Evolutionary conservation across 2,113 vertebrate genomes (phyloP).

Genomic region (Melanerpes formicivorus): DNA sequence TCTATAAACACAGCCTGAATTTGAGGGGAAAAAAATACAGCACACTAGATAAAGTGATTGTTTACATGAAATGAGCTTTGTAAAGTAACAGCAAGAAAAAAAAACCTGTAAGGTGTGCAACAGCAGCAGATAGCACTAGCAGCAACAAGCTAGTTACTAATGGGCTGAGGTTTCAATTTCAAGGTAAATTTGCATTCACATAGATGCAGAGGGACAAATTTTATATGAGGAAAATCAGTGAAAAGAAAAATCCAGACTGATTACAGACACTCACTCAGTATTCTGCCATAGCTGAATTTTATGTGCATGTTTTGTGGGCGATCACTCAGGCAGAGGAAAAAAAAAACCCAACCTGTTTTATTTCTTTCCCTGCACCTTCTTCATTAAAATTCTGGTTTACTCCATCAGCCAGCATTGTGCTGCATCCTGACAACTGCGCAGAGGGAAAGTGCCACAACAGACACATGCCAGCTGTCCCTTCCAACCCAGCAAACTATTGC

Average conservation of each 20-base stretch:
- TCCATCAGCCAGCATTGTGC: constrained; percentile 30
- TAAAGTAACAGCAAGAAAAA: not conserved
- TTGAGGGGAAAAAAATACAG: not conserved
- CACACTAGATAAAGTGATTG: not conserved
- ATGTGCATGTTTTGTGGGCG: constrained; percentile 10
- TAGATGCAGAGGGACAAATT: not conserved
- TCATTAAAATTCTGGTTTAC: constrained; percentile 65
- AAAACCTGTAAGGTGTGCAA: not conserved
- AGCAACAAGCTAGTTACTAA: not conserved
- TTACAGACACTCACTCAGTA: not conserved
- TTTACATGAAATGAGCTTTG: not conserved
- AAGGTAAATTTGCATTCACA: constrained; percentile 22
- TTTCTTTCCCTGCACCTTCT: constrained; percentile 47
- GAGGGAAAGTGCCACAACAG: constrained; percentile 31
- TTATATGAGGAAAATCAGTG: not conserved
- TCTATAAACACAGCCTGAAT: not conserved
- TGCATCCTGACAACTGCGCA: constrained; percentile 4
- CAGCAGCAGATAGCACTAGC: not conserved
- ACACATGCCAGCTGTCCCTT: constrained; percentile 50
- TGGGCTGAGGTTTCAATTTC: not conserved
- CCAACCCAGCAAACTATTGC: constrained; percentile 17
- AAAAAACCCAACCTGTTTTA: not conserved
- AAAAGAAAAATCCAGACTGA: constrained; percentile 1
- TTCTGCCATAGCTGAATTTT: constrained; percentile 40
- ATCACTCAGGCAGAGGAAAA: constrained; percentile 34